phyloP scores from a whole-genome alignment of 2,888 invertebrate species.

The Monochamus alternatus region DNA sequence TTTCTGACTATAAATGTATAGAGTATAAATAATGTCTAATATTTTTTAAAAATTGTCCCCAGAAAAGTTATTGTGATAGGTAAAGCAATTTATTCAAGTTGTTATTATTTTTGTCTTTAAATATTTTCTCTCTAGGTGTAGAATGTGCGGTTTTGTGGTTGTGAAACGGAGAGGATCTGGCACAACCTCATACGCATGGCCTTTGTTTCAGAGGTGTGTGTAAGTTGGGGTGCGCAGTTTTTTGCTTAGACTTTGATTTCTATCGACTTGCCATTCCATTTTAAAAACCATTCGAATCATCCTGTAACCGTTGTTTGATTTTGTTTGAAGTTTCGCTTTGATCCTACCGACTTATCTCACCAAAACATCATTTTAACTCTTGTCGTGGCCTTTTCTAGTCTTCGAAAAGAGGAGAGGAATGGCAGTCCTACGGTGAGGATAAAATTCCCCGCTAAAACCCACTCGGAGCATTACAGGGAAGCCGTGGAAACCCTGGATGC shows the following conservation, averaged over 20 bases:
- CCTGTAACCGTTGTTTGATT: no score
- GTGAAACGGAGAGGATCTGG: neutral
- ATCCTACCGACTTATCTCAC: no score
- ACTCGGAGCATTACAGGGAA: slow-evolving; percentile 71
- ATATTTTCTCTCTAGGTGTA: neutral
- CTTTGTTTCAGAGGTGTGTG: neutral
- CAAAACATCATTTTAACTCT: no score
- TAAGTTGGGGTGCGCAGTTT: no score
- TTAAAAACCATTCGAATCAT: no score
- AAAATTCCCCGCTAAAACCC: slow-evolving; percentile 57
- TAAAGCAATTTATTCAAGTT: no score
- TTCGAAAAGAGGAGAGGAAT: slow-evolving; percentile 43
- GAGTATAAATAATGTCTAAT: no score
- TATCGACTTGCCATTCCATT: neutral
- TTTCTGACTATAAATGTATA: no score
- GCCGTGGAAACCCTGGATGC: slow-evolving; percentile 76
- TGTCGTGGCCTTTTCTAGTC: slow-evolving; percentile 22
- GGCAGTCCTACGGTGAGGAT: slow-evolving; percentile 49
- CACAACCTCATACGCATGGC: neutral
- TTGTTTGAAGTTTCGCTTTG: no score
- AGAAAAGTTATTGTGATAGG: no score
- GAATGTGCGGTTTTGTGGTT: slow-evolving; percentile 7
- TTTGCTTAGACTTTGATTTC: no score
- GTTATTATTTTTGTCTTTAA: neutral
- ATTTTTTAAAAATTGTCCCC: no score